Percentiles rank a stretch among this genome's conserved stretches.
Evolutionary conservation across 2,797 vertebrate species (phyloP).

Genomic region (Nannoperca australis): DNA sequence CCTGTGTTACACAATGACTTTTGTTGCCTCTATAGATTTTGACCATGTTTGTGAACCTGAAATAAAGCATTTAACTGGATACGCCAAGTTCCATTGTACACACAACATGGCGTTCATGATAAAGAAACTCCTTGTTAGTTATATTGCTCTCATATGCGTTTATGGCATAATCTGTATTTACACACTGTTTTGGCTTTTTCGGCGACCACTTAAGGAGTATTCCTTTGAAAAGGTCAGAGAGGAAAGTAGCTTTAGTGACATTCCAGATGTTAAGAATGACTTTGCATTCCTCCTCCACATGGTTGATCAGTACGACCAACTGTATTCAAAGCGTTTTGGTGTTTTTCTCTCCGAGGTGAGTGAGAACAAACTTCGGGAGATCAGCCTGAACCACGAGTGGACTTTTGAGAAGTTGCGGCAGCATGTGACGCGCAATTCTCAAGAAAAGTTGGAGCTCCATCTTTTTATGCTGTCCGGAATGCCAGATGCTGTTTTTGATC

Average conservation of each 20-base stretch:
- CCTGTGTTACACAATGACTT: conserved; percentile 96
- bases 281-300: conserved; percentile 99
- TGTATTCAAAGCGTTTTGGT: conserved; percentile 98
- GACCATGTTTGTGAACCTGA: conserved; percentile 92
- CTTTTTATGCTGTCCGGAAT: conserved; percentile 98
- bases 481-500: conserved; percentile 95
- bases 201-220: conserved; percentile 96
- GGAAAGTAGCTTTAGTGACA: conserved; percentile 99
- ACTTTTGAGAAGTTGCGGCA: conserved; percentile 96
- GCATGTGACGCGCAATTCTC: conserved; percentile 92
- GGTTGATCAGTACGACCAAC: conserved; percentile 98
- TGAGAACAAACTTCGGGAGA: conserved; percentile 97
- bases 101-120: conserved; percentile 99
- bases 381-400: conserved; percentile 98
- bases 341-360: conserved; percentile 98
- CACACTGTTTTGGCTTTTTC: conserved; percentile 97
- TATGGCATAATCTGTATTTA: conserved; percentile 97
- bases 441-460: conserved; percentile 96
- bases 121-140: conserved; percentile 96
- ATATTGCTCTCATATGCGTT: conserved; percentile 95
- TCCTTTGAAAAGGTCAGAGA: conserved; percentile 98
- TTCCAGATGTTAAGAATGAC: conserved; percentile 98
- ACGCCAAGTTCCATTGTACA: conserved; percentile 93
- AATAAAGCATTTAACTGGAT: conserved; percentile 96
- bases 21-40: conserved; percentile 95